Base-by-base conservation (phyloP, 2,113 vertebrate genomes). In the Setophaga kirtlandii region DNA sequence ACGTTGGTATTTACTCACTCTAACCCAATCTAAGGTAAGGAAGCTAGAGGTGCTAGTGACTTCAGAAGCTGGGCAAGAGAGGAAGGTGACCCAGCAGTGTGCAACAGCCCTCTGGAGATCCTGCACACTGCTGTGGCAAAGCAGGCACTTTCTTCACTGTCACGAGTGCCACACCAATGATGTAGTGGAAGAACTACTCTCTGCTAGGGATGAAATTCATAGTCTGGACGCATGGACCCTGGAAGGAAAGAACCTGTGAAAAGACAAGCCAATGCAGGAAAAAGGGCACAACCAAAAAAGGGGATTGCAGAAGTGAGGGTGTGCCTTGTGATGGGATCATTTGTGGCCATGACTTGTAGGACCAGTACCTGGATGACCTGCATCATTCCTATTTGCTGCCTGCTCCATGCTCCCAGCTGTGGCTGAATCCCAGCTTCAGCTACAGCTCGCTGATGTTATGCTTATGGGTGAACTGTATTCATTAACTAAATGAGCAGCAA, bases 271-370 rank as follows among this genome's bases (percentile, higher is more conserved):
- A 85, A 68, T 30, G 35, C 24, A 47, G 44, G 46, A 33, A 76
- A 60, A 68, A 23, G 23, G 39, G 64, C 37, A 15, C 27, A 80
- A 63, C 23, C 37, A 42, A 35, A 23, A 68, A 64, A 19, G 23
- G 10, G 24, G 19, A 39, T 28, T 67, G 39, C 33, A 37, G 69
- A 64, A 68, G 50, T 9, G 69, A 44, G 46, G 7, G 6, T 23
- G 25, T 53, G 39, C 56, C 46, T 37, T 78, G 60, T 0, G 0
- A 20, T 3, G 2, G 60, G 46, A 22, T 39, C 2, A 4, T 21
- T 70, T 11, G 1, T 37, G 31, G 59, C 15, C 1, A 0, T 6
- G 31, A 35, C 27, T 44, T 58, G 20, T 25, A 63, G 39, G 44
- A 56, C 21, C 42, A 49, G 24, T n/a, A 52, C 39, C 10, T 28